Percentiles rank a stretch among this genome's conserved stretches.
These are phyloP conservation scores for Ruditapes philippinarum DNA, from an alignment of 1,140 invertebrate genomes.

Conservation along the genomic window DNA sequence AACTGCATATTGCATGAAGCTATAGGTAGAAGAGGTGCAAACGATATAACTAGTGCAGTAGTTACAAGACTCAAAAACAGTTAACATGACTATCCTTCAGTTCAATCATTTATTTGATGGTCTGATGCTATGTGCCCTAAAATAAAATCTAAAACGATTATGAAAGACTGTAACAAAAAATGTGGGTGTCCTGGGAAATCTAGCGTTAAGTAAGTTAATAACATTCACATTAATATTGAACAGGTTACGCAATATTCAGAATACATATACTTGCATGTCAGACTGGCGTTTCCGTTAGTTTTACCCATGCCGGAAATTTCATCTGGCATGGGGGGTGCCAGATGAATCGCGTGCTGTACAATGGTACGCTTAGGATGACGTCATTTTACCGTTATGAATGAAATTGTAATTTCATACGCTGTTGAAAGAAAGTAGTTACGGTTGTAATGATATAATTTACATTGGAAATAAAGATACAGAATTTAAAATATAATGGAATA, in stretches of 20 bases:
- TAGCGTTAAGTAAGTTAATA: conserved; percentile 40
- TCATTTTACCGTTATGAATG: no score
- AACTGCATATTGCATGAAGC: neutral
- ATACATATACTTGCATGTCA: no score
- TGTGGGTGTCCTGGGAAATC: neutral
- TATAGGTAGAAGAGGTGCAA: neutral
- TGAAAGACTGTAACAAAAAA: neutral
- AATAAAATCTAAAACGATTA: neutral
- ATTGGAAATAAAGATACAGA: no score
- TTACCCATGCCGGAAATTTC: no score
- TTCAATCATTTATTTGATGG: conserved; percentile 41
- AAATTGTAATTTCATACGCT: no score
- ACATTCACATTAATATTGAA: conserved; percentile 46
- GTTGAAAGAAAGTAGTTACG: no score
- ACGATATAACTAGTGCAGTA: conserved; percentile 8
- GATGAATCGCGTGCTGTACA: no score
- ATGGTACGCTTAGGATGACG: no score
- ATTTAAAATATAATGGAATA: no score
- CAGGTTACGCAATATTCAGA: neutral
- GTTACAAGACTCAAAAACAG: neutral
- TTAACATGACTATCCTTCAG: neutral
- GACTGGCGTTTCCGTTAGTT: no score
- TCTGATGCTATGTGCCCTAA: neutral
- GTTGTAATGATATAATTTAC: no score
- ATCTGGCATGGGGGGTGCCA: no score